These are phyloP conservation scores for Serinus canaria DNA, from an alignment of 2,113 vertebrate species.

Conservation along the genomic window DNA sequence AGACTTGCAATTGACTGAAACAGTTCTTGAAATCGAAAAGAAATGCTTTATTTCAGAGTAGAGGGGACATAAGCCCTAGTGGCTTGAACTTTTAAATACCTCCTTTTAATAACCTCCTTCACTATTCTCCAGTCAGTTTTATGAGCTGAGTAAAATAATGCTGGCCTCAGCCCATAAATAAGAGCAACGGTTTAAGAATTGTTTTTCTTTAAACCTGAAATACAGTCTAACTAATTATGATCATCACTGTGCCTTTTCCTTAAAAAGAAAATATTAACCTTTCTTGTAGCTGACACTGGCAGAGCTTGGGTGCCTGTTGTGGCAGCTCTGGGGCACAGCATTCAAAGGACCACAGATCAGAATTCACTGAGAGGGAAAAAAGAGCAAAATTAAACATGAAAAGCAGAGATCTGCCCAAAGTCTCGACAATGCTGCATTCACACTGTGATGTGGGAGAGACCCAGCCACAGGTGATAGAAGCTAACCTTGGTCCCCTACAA, in stretches of 20 bases:
- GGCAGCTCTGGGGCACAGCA: background rate
- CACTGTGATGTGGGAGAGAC: background rate
- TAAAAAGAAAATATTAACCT: constrained; percentile 64
- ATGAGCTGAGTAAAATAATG: constrained; percentile 38
- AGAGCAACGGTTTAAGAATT: constrained; percentile 27
- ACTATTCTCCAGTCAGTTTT: constrained; percentile 27
- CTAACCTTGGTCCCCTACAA: constrained; percentile 16
- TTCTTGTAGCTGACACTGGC: constrained; percentile 33
- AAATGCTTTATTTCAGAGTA: constrained; percentile 47
- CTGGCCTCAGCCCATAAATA: constrained; percentile 41
- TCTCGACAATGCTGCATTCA: background rate
- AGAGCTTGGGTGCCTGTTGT: background rate
- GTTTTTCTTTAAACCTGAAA: constrained; percentile 47
- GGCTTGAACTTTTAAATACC: constrained; percentile 53
- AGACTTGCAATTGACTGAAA: constrained; percentile 48
- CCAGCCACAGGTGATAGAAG: constrained; percentile 19
- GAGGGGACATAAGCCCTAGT: constrained; percentile 34
- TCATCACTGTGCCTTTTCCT: constrained; percentile 22
- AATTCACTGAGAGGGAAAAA: constrained; percentile 21
- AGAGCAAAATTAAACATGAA: constrained; percentile 51
- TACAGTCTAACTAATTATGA: constrained; percentile 58
- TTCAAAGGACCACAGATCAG: constrained; percentile 29
- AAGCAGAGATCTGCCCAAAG: constrained; percentile 1
- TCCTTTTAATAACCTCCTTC: constrained; percentile 54
- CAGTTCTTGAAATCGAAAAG: constrained; percentile 14